Base-by-base conservation (phyloP, 2,113 vertebrate genomes). In the Seriola aureovittata region DNA sequence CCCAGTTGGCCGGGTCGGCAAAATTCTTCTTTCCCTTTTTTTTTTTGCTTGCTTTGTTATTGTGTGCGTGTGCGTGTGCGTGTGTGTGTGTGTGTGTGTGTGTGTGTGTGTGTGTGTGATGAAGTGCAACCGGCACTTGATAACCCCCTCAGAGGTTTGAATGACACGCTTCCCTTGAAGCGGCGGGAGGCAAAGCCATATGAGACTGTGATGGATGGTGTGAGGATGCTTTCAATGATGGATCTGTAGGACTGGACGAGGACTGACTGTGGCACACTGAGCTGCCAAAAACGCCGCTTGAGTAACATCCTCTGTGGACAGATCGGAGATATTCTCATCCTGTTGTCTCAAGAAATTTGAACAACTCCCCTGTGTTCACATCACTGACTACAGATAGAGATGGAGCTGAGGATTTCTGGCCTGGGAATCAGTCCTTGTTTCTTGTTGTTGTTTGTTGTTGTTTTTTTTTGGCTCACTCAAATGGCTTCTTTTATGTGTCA, bases 161-260 rank as follows among this genome's bases (percentile, higher is more conserved):
- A 89, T 88, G 90, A 90, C 90, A 93, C 38, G 32, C 80, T 82
- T 91, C 76, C 64, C 74, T 86, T 17, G 69, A 46, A 90, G 76
- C 60, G 5, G 76, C 50, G 9, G 88, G 85, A 85, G 82, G 80
- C 87, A 75, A 36, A 86, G 77, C 60, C 75, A 38, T 75, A 85
- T 79, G 76, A 89, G 89, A 72, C 78, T 52, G 71, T 88, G 89
- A 93, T 88, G 82, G 90, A 92, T 91, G 81, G 77, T 63, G 70
- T 83, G 71, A 73, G 68, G 78, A 89, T 71, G 78, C 65, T 84
- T 82, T 73, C 84, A 74, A 21, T 88, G 87, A 89, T 87, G 78
- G 78, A 87, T 90, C 77, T 69, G 80, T 82, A 46, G 32, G 78
- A 88, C 77, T 44, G 66, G 82, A 80, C 65, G 48, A 48, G 23